Conservation (phyloP, 2,888 invertebrate species). For the Peribatodes rhomboidaria region DNA sequence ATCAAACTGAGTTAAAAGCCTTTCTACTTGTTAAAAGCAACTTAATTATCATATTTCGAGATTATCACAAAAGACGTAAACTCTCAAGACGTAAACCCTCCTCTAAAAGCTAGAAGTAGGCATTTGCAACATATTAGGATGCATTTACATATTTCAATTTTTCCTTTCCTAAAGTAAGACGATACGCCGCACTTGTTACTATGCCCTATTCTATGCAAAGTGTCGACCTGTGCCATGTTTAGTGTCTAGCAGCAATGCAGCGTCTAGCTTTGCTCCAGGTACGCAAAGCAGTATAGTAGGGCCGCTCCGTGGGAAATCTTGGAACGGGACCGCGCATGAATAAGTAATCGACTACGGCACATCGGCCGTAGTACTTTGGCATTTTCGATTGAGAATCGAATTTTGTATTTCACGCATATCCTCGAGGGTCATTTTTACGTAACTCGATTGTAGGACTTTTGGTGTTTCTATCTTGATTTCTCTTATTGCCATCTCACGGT, state of each 20-base stretch:
- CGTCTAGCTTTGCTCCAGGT: conserved; percentile 21
- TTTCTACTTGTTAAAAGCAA: no score
- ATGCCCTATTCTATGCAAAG: background rate
- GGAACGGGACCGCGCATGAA: conserved; percentile 57
- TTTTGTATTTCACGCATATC: conserved; percentile 18
- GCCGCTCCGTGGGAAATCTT: conserved; percentile 67
- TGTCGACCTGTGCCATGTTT: background rate
- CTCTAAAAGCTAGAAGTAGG: no score
- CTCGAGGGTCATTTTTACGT: conserved; percentile 4
- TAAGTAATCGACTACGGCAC: conserved; percentile 50
- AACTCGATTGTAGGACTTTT: conserved; percentile 3
- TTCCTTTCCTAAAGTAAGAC: background rate
- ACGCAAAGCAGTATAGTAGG: conserved; percentile 51
- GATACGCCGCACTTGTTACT: background rate
- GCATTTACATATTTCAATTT: background rate
- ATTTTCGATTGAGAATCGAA: conserved; percentile 20
- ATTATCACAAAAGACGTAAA: no score
- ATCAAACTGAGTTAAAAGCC: conserved; percentile 1
- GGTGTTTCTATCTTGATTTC: conserved; percentile 14
- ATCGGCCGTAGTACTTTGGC: conserved; percentile 34
- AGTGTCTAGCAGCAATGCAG: background rate
- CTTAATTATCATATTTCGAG: no score
- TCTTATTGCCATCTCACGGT: conserved; percentile 45
- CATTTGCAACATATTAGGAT: no score
- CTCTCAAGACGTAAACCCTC: no score